Evolutionary conservation across 2,113 vertebrate species (phyloP), one percentile per base, ranked within the genome.

Genomic region (Antechinus stuartii): DNA sequence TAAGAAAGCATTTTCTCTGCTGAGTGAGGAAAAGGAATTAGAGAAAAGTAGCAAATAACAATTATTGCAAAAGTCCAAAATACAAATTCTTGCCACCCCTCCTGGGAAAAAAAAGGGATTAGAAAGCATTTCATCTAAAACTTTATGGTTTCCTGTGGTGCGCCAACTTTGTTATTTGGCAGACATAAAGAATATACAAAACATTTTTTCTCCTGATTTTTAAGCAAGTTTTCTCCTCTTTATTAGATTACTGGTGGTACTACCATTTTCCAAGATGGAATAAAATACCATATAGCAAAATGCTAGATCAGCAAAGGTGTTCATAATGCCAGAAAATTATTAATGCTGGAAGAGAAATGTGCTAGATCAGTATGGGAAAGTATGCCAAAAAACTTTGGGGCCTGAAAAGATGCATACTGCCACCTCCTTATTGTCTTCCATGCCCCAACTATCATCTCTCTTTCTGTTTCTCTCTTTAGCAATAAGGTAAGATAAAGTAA

Each of bases 121-220:
- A 5, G 56, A 94, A 95, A 84, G 89, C 61, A 53, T 92, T 95
- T 90, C 90, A 96, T 94, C 95, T 53, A 94, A 95, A 97, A 90
- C 35, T 76, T 95, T 95, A 93, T 95, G 94, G 95, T 35, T 90
- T 52, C 19, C 14, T 55, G 23, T 50, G 22, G 54, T 84, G 91
- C 93, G 93, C 95, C 95, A 97, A 91, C 52, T 92, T 97, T 96
- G 91, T 96, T 96, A 96, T 97, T 97, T 97, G 96, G 96, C 96
- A 98, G 93, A 95, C 91, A 94, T 10, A 91, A 94, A 93, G 52
- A 94, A 97, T 61, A 76, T 96, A 94, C 95, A 91, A 96, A 98
- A 96, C 0, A 96, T 92, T 92, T 56, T 92, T 91, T 53, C 84
- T 95, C 91, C 97, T 53, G 91, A 97, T 92, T 93, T 55, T 95